phyloP scores from a whole-genome alignment of 2,797 vertebrate species.

The Galagoides demidoff region DNA sequence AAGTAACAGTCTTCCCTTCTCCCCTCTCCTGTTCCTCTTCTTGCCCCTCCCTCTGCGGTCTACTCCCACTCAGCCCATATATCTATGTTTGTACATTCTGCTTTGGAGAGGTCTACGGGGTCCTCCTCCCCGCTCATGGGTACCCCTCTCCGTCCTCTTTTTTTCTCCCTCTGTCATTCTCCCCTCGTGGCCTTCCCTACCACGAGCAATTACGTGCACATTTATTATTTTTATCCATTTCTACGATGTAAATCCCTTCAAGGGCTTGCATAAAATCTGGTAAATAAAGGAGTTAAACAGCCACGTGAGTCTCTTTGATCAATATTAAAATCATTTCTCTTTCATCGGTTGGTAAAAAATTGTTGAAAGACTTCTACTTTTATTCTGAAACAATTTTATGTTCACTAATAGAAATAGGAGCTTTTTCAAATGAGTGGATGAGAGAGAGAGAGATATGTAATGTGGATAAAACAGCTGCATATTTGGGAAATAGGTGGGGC shows the following conservation, averaged over 20 bases:
- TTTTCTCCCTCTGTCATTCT: background rate
- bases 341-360: background rate
- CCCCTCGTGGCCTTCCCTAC: background rate
- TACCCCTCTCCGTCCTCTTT: accelerated
- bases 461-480: background rate
- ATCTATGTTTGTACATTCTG: background rate
- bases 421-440: background rate
- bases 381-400: background rate
- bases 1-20: background rate
- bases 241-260: background rate
- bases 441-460: background rate
- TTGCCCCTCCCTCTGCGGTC: background rate
- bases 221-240: background rate
- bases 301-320: background rate
- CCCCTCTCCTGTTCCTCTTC: background rate
- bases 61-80: background rate
- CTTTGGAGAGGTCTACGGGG: background rate
- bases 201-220: background rate
- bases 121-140: background rate
- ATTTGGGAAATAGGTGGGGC: background rate
- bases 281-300: background rate
- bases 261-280: background rate
- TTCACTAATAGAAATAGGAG: conserved; percentile 25
- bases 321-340: conserved; percentile 44
- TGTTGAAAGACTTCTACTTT: conserved; percentile 15